Base-by-base conservation (phyloP, 1,140 invertebrate genomes). In the Drosophila nigromelanica region DNA sequence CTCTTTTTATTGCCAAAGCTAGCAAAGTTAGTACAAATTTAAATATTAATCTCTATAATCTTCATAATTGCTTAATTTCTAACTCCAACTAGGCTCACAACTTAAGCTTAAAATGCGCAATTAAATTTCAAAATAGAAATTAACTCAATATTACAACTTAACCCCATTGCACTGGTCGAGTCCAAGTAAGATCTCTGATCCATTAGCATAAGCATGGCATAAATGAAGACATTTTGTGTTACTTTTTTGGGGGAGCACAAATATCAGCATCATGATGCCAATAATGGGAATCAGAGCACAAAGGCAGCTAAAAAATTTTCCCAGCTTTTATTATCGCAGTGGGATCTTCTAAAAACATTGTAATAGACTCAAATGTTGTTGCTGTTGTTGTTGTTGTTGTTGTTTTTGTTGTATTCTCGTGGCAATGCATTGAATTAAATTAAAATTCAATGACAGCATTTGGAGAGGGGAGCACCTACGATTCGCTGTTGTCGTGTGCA, bases 221-320 rank as follows among this genome's bases (percentile, higher is more conserved):
- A 89, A 87, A 87, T 89, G 85, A 89, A 87, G 83, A 87, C 83
- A 89, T 87, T 70, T 54, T 42, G 35, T 48, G 40, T n/a, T 11
- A 51, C 45, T 35, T 24, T 33, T 35, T 56, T 27, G 82, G 59
- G 42, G 71, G 35, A 30, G 58, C 50, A 51, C 52, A 69, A 73
- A 64, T 59, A 80, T 80, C 73, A 73, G 75, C 76, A 62, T 68
- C 76, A 82, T 78, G 81, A 87, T 85, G 74, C 78, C 83, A 82
- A 86, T 82, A 86, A 87, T 82, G 82, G 83, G 83, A 89, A 87
- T 76, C 82, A 87, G 82, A 87, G 79, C 82, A 89, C 72, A 73
- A 73, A 70, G 68, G 52, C 24, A 70, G 63, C 81, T 58, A 63
- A 69, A 10, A 76, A 76, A 82, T 82, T 56, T 86, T 86, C 83